Percentiles rank a stretch among this genome's conserved stretches.
Conservation (phyloP, 2,888 invertebrate genomes). For the Euzetes globulus region DNA sequence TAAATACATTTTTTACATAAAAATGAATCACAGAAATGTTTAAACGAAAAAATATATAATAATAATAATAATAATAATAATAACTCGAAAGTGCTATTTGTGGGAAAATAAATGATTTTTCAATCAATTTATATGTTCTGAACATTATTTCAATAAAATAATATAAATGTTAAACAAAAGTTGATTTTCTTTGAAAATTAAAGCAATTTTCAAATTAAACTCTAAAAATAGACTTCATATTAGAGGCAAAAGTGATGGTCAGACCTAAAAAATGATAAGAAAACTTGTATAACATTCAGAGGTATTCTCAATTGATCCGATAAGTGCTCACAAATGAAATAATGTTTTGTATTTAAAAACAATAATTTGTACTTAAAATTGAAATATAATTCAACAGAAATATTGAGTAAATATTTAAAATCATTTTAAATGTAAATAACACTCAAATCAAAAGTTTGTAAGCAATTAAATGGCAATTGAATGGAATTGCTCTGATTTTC, state of each 20-base stretch:
- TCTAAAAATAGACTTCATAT: slow-evolving; percentile 22
- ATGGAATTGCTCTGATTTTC: slow-evolving; percentile 3
- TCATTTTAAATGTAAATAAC: too few species aligned
- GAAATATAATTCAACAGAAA: not conserved
- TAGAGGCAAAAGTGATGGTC: not conserved
- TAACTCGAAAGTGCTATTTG: not conserved
- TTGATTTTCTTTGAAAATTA: not conserved
- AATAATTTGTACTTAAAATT: slow-evolving; percentile 19
- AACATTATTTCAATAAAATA: slow-evolving; percentile 7
- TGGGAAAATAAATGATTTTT: slow-evolving; percentile 3
- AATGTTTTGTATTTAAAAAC: not conserved
- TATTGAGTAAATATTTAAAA: not conserved
- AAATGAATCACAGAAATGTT: slow-evolving; percentile 24
- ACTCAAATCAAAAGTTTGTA: not conserved
- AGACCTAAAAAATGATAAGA: not conserved
- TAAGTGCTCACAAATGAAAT: not conserved
- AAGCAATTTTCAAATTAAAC: not conserved
- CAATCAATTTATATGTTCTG: not conserved
- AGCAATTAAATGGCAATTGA: not conserved
- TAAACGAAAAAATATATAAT: not conserved
- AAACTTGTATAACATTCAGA: not conserved
- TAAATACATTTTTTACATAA: slow-evolving; percentile 24
- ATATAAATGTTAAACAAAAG: not conserved
- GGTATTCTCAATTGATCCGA: not conserved
- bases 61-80: not conserved